Percentiles rank a stretch among this genome's conserved stretches.
Evolutionary conservation across 2,113 vertebrate species (phyloP).

Genomic region (Electrona antarctica): DNA sequence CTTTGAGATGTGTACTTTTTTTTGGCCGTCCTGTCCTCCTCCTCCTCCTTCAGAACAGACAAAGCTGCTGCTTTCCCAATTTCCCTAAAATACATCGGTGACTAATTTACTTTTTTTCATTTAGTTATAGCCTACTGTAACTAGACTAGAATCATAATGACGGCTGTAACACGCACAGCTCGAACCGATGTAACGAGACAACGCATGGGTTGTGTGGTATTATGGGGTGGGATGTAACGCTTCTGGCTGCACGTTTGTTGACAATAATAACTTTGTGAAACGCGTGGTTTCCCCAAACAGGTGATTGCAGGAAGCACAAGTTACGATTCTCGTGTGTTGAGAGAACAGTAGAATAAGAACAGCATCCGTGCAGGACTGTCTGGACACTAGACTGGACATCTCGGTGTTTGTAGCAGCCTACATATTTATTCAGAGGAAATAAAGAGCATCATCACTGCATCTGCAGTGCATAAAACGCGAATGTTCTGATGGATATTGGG

Average conservation of each 20-base stretch:
- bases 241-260: conserved; percentile 11
- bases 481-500: conserved; percentile 44
- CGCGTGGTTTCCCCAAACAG: conserved; percentile 43
- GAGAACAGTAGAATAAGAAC: no score
- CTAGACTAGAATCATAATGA: neutral
- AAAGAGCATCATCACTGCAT: conserved; percentile 40
- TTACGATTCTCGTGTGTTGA: neutral
- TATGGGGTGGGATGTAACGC: conserved; percentile 6
- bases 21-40: no score
- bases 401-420: neutral
- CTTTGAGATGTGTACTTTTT: neutral
- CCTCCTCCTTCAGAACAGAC: neutral
- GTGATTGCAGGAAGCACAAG: neutral
- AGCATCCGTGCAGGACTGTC: no score
- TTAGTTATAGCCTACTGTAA: no score
- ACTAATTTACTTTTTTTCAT: neutral
- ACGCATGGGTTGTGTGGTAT: no score
- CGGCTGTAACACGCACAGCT: neutral
- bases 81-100: neutral
- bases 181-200: conserved; percentile 8
- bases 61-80: conserved; percentile 40
- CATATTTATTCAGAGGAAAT: conserved; percentile 62
- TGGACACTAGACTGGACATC: no score
- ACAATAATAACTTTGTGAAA: conserved; percentile 58
- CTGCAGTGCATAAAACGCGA: conserved; percentile 50